These are phyloP conservation scores for Cebidichthys violaceus DNA, from an alignment of 2,113 vertebrate species.

Conservation along the genomic window DNA sequence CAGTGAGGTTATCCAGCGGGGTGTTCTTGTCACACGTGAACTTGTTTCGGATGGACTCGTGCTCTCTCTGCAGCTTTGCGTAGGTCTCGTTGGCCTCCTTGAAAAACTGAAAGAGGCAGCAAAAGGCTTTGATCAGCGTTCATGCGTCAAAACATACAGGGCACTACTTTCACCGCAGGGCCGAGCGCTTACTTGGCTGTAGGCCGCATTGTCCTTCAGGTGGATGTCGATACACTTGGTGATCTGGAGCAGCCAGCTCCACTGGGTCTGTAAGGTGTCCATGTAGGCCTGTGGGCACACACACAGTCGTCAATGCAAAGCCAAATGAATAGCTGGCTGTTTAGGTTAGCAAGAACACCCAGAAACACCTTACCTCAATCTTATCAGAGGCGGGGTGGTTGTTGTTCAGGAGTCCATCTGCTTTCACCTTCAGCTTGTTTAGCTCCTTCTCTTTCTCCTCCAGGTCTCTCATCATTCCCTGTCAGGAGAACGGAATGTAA, in stretches of 20 bases:
- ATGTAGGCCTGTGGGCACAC: constrained; percentile 88
- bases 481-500: constrained; percentile 36
- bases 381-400: constrained; percentile 95
- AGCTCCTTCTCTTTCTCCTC: constrained; percentile 96
- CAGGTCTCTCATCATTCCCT: constrained; percentile 95
- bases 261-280: constrained; percentile 98
- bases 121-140: background rate
- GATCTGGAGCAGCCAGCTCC: constrained; percentile 99
- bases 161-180: background rate
- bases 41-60: constrained; percentile 89
- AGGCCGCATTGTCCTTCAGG: constrained; percentile 95
- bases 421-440: constrained; percentile 94
- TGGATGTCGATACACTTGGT: constrained; percentile 96
- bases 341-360: background rate
- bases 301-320: constrained; percentile 34
- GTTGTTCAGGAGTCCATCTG: constrained; percentile 89
- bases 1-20: constrained; percentile 86
- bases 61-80: constrained; percentile 89
- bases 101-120: constrained; percentile 87
- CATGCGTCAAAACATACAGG: background rate
- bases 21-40: constrained; percentile 92
- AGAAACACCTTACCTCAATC: constrained; percentile 86
- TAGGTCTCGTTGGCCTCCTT: constrained; percentile 93
- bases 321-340: background rate
- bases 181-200: constrained; percentile 89